Conservation (phyloP, 1,140 invertebrate species). For the Cotesia typhae region DNA sequence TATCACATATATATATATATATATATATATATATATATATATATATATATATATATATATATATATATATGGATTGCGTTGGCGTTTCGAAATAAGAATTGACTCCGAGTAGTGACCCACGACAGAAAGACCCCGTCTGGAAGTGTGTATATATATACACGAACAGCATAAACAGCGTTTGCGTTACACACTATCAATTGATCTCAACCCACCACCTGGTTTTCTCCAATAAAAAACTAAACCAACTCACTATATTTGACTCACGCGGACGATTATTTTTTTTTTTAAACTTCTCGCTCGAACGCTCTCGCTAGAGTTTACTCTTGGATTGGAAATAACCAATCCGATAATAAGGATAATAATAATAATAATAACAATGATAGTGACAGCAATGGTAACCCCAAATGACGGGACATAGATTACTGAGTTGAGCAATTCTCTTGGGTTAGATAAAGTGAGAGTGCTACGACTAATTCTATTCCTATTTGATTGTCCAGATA, state of each 20-base stretch:
- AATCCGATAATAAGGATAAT: not conserved
- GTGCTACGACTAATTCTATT: not conserved
- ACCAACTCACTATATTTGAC: conserved; percentile 21
- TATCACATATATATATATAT: no score
- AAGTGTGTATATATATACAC: not conserved
- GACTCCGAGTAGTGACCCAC: conserved; percentile 17
- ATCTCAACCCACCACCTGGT: conserved; percentile 17
- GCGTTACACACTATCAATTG: conserved; percentile 13
- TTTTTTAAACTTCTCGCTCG: conserved; percentile 28
- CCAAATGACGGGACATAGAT: conserved; percentile 28
- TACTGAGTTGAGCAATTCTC: conserved; percentile 20
- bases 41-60: no score
- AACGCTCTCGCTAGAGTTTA: conserved; percentile 21
- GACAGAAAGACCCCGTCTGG: not conserved
- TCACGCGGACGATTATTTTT: conserved; percentile 30
- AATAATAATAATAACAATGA: no score
- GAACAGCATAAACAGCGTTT: no score
- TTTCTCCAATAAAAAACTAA: not conserved
- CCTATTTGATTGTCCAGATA: conserved; percentile 14
- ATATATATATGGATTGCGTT: not conserved
- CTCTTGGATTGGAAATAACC: conserved; percentile 34
- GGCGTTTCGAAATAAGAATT: conserved; percentile 25
- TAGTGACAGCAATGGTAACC: not conserved
- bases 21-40: not conserved
- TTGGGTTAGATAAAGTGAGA: conserved; percentile 11